Evolutionary conservation across 1,140 invertebrate species (phyloP), one percentile per base, ranked within the genome.

Genomic region (Listronotus oregonensis): DNA sequence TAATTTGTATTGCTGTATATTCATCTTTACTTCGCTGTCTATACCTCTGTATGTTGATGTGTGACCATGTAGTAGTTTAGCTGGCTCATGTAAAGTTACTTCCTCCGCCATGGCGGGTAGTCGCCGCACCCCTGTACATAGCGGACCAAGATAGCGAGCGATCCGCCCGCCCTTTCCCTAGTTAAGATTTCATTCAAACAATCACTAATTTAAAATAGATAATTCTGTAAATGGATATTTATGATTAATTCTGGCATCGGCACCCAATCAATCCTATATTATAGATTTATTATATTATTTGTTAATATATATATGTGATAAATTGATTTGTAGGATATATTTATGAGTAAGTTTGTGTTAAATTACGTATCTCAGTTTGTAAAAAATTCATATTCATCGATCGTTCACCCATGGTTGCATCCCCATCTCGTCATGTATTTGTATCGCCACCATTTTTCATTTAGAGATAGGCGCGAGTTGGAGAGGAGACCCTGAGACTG

Each of bases 1-100:
- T 84, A 85, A 85, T 85, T 85, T 85, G 84, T 85, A 37, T 37
- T 7, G 82, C 81, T 76, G 70, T 82, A 81, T 77, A 71, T 71
- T 75, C 63, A 71, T 70, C 63, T 61, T 59, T 68, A 65, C 56
- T 64, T 69, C 52, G 59, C 64, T 69, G 68, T 73, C 70, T 75
- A 71, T 70, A 67, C 71, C 65, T 74, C 54, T 75, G 71, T 71
- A 71, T 72, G 69, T 73, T 67, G 64, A 73, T 71, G 70, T 73
- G 72, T 73, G 66, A 69, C 64, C 63, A 64, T 64, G 60, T 71
- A 60, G 65, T 67, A 64, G 56, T 67, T 68, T 70, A 70, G 64
- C 62, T 18, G 49, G 54, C 49, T 63, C 62, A 58, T 73, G 68
- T 75, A 71, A 70, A 73, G 66, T 71, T 74, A 75, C 74, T 75